Evolutionary conservation across 2,888 invertebrate genomes (phyloP), one percentile per base, ranked within the genome.

Genomic region (Phania funesta): DNA sequence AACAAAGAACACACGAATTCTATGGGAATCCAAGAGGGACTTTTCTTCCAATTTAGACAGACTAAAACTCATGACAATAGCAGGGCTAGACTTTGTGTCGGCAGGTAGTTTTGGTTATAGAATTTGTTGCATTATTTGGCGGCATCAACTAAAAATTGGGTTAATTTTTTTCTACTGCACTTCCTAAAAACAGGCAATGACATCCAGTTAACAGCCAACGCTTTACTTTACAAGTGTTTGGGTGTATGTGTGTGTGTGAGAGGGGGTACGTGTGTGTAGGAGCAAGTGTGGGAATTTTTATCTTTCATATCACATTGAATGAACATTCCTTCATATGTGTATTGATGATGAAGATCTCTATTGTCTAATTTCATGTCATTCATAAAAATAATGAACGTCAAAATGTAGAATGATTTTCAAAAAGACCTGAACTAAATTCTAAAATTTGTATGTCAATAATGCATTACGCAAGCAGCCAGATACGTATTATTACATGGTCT

Each of bases 121-220:
- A 35, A 38, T 46, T 38, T 75, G 74, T 74, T 48, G 52, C 32
- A 76, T 50, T 62, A 82, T 82, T 78, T 64, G 78, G 58, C 35
- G 74, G 73, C 50, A 78, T 16, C 41, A 54, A 64, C 44, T 35
- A 6, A 62, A 82, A 81, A 81, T 82, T 82, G 78, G 82, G 82
- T 82, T 82, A 78, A 74, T 82, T 81, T n/a, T n/a, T n/a, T 81
- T 77, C 64, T 56, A 78, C 56, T 80, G 76, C 65, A 76, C 76
- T 76, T 76, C 80, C 76, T 73, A 54, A 41, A 60, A 16, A 24
- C 38, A 60, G 13, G 50, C 50, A 54, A 22, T 9, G 13, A 3
- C 32, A 35, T 46, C 1, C 4, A 7, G 2, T 7, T 22, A 26
- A 20, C 60, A 73, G n/a, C 65, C 75, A 65, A 75, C 75, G 56